These are phyloP conservation scores for Jordanella pulchra DNA, from an alignment of 2,797 vertebrate genomes.

Conservation along the genomic window DNA sequence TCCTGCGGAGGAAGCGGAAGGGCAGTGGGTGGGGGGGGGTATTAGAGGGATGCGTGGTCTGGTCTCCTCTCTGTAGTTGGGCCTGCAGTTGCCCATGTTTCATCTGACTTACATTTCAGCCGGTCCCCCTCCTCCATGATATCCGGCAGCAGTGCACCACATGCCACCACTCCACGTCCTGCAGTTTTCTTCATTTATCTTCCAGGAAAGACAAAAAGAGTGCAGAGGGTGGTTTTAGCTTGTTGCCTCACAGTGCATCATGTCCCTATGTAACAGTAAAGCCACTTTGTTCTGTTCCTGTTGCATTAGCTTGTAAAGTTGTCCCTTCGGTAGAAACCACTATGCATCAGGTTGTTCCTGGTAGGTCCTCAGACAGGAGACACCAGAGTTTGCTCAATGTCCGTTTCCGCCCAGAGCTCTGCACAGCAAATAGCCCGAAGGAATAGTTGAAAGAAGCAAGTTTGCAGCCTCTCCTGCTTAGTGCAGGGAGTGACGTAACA, in stretches of 20 bases:
- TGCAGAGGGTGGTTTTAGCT: not conserved
- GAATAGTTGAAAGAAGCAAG: constrained; percentile 7
- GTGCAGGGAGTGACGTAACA: constrained; percentile 31
- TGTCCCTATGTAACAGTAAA: not conserved
- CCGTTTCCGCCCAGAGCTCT: constrained; percentile 15
- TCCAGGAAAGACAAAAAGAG: constrained; percentile 29
- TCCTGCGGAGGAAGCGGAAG: constrained; percentile 74
- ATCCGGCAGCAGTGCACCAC: constrained; percentile 44
- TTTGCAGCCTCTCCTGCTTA: constrained; percentile 13
- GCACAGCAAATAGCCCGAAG: not conserved
- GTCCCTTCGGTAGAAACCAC: not conserved
- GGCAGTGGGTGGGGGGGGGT: constrained; percentile 58
- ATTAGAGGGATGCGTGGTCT: constrained; percentile 69
- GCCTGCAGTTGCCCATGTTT: constrained; percentile 50
- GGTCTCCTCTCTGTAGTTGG: constrained; percentile 42
- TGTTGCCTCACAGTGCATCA: constrained; percentile 11
- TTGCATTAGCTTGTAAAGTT: not conserved
- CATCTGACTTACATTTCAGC: constrained; percentile 47
- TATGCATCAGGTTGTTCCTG: not conserved
- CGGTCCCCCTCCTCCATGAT: constrained; percentile 40
- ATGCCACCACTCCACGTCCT: constrained; percentile 34
- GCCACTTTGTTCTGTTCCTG: no score
- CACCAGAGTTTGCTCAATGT: not conserved
- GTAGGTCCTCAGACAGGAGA: constrained; percentile 21
- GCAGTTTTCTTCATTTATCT: constrained; percentile 25